Evolutionary conservation across 1,140 invertebrate species (phyloP).

Genomic region (Hormaphis cornu): DNA sequence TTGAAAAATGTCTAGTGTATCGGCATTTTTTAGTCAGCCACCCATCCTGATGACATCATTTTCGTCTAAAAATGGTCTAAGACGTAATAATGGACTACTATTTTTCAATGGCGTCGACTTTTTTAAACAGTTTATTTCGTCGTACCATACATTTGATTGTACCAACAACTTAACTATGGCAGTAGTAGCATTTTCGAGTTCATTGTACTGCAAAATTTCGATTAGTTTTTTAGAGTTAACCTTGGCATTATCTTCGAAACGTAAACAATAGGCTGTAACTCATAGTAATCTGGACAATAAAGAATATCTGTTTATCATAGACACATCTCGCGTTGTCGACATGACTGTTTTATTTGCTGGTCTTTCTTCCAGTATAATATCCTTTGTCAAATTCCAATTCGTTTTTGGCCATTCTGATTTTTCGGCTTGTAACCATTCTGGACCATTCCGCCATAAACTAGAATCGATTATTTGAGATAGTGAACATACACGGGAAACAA

Average conservation of each 20-base stretch:
- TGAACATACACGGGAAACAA: conserved; percentile 36
- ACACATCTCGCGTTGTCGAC: not conserved
- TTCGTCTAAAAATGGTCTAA: conserved; percentile 33
- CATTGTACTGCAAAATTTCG: not conserved
- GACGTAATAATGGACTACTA: not conserved
- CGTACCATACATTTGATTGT: not conserved
- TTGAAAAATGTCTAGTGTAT: conserved; percentile 2
- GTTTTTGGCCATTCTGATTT: not conserved
- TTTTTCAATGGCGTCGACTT: not conserved
- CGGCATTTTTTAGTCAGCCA: conserved; percentile 31
- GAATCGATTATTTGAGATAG: not conserved
- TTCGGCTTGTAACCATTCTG: not conserved
- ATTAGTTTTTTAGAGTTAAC: not conserved
- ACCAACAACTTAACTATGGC: not conserved
- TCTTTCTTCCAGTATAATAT: not conserved
- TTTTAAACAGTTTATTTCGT: not conserved
- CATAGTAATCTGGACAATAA: not conserved
- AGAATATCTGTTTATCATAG: not conserved
- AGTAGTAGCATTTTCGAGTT: not conserved
- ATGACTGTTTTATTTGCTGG: not conserved
- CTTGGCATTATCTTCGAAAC: not conserved
- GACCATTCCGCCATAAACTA: conserved; percentile 7
- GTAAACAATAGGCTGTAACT: not conserved
- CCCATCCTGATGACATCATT: conserved; percentile 31
- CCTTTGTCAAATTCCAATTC: not conserved